Evolutionary conservation across 2,888 invertebrate species (phyloP).

Genomic region (Eumerus sabulonum): DNA sequence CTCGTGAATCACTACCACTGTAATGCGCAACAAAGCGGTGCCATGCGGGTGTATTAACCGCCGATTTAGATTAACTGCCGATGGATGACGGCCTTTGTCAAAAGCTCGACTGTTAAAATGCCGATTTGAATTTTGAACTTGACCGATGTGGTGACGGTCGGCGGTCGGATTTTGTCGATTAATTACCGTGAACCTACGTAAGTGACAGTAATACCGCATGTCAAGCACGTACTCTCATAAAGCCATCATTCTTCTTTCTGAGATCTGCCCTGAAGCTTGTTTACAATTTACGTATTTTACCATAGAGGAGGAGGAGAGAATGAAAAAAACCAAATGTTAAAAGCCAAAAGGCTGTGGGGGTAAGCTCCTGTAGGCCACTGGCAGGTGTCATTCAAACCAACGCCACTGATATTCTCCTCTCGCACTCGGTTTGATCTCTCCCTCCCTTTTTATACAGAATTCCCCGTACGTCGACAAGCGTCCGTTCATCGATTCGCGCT

Average conservation of each 20-base stretch:
- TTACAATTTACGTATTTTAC: conserved; percentile 61
- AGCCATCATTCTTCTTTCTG: conserved; percentile 46
- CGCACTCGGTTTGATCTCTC: conserved; percentile 27
- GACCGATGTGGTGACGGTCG: conserved; percentile 41
- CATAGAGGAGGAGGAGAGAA: too few species aligned
- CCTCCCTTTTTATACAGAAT: too few species aligned
- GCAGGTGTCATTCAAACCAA: conserved; percentile 52
- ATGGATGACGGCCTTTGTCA: conserved; percentile 43
- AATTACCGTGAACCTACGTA: conserved; percentile 52
- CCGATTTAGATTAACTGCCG: conserved; percentile 16
- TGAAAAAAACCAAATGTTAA: too few species aligned
- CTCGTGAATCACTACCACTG: conserved; percentile 12
- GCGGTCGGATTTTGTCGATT: conserved; percentile 28
- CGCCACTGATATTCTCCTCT: too few species aligned
- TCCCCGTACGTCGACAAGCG: too few species aligned
- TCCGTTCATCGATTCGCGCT: too few species aligned
- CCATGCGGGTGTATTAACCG: conserved; percentile 9
- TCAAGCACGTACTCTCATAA: conserved; percentile 53
- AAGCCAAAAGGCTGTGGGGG: too few species aligned
- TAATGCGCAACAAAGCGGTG: too few species aligned
- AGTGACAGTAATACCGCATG: conserved; percentile 39
- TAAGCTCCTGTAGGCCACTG: conserved; percentile 16
- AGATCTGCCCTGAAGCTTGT: conserved; percentile 29
- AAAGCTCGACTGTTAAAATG: conserved; percentile 31
- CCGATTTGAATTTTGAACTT: conserved; percentile 50